Base-by-base conservation (phyloP, 1,140 invertebrate species). In the Medauroidea extradentata region DNA sequence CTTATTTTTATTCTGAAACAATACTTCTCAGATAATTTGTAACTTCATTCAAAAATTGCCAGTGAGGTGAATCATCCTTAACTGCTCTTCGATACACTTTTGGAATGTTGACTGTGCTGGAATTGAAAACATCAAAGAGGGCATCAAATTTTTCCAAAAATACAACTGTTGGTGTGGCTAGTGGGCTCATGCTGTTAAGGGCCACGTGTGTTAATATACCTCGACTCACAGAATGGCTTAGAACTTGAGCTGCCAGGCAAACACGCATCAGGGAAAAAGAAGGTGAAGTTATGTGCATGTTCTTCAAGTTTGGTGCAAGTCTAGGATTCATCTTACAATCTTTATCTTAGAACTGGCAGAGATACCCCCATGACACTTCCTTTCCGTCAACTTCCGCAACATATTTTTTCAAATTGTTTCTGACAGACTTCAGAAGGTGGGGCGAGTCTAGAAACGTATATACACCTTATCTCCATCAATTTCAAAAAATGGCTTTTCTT, bases 331-430 rank as follows among this genome's bases (percentile, higher is more conserved):
- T 34, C 4, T 34, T 34, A 7, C 11, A 7, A 11, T 34, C 29
- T 11, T 34, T 34, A 11, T 34, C 29, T 4, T 34, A 34, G 11
- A 34, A 34, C 11, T 34, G 29, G 29, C 29, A 34, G 4, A 34
- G 4, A 34, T 34, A 34, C 4, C 11, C 29, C 29, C 29, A 34
- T 34, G 29, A 34, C 5, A 34, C 29, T 34, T 34, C 11, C 11
- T 34, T 11, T 11, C 29, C 29, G 11, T 34, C 11, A 34, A 34
- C 29, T 7, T 34, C 29, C 29, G 11, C 29, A 34, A 34, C 24
- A n/a, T 52, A 46, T n/a, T 52, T 52, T 29, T 52, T 52, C 4
- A 52, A 52, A 52, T 52, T 52, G 24, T 52, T 52, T 42, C 50
- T 52, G 4, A 52, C 16, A n/a, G 19, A 52, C 24, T 52, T 52